Percentiles rank a stretch among this genome's conserved stretches.
Conservation (phyloP, 2,113 vertebrate genomes). For the Amphiprion percula region DNA sequence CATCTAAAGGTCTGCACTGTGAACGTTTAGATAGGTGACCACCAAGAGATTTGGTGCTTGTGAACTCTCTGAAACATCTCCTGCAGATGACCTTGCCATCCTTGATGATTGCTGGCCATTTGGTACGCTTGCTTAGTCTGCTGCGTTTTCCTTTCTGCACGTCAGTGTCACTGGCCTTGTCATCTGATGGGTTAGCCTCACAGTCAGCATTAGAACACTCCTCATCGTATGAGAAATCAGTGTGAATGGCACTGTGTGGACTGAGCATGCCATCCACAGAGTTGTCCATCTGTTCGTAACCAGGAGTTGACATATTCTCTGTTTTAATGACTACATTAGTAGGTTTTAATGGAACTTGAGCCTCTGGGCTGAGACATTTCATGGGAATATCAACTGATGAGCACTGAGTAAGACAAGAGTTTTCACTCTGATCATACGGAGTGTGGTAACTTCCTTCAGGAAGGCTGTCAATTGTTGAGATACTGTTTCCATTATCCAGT, state of each 20-base stretch:
- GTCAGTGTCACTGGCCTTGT: constrained; percentile 80
- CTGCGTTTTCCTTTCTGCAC: constrained; percentile 90
- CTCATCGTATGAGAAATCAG: constrained; percentile 78
- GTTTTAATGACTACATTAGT: constrained; percentile 62
- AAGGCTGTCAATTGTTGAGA: constrained; percentile 77
- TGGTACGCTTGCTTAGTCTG: constrained; percentile 89
- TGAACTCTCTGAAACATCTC: constrained; percentile 97
- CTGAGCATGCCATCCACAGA: constrained; percentile 72
- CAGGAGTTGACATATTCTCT: constrained; percentile 49
- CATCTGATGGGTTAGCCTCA: constrained; percentile 63
- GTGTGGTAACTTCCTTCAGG: constrained; percentile 76
- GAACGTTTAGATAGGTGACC: constrained; percentile 97
- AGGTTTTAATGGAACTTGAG: constrained; percentile 57
- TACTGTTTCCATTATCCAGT: constrained; percentile 69
- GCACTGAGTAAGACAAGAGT: constrained; percentile 82
- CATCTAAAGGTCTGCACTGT: constrained; percentile 95
- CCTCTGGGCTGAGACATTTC: constrained; percentile 73
- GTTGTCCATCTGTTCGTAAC: constrained; percentile 71
- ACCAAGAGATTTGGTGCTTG: constrained; percentile 96
- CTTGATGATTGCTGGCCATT: constrained; percentile 98
- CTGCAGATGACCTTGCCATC: constrained; percentile 98
- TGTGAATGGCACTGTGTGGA: constrained; percentile 50
- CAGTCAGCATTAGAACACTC: constrained; percentile 75
- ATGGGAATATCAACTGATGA: constrained; percentile 84
- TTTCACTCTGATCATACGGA: constrained; percentile 76